Base-by-base conservation (phyloP, 2,797 vertebrate genomes). In the Acrossocheilus wenchowensis region DNA sequence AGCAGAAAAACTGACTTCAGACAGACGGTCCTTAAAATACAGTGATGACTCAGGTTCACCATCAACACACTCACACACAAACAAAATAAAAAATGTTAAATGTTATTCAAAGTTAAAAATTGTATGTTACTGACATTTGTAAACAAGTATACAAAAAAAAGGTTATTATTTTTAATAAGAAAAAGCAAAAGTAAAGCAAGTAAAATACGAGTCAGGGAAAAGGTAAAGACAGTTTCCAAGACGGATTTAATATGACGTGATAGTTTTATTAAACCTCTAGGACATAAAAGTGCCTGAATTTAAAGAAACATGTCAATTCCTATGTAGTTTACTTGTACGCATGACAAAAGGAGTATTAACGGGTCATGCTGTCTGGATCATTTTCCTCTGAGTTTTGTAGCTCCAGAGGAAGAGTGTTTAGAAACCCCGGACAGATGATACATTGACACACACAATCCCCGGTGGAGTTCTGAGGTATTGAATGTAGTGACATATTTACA, bases 351-450 rank as follows among this genome's bases (percentile, higher is more conserved):
- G 2, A 19, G 26, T 30, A 72, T 34, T 41, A 15, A 34, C 5
- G 21, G 43, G 41, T n/a, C 50, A 34, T 4, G n/a, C 57, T 82
- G 36, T 71, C 80, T 30, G 66, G 60, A 75, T 48, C 11, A 50
- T 45, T 79, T 43, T 87, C 57, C 50, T 87, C 43, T 75, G 80
- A 52, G n/a, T 68, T 82, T 77, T 72, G 36, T 62, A 72, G 34
- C 48, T 82, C 50, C 48, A 85, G 50, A 83, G 43, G 66, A 85
- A 74, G 72, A 23, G 72, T 85, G 79, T 85, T 80, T 39, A 62
- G 72, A 81, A 82, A 82, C 78, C 52, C 14, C 34, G 19, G 84
- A 85, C 78, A 79, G 43, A 64, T 79, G 17, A 83, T 54, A n/a
- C 71, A 60, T 17, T 69, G 30, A 64, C 69, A 87, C 71, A 66